A percentile compares a stretch with the other conserved stretches of the same genome.
These are phyloP conservation scores for Caenorhabditis remanei DNA, from an alignment of 1,140 invertebrate genomes.

Conservation along the genomic window DNA sequence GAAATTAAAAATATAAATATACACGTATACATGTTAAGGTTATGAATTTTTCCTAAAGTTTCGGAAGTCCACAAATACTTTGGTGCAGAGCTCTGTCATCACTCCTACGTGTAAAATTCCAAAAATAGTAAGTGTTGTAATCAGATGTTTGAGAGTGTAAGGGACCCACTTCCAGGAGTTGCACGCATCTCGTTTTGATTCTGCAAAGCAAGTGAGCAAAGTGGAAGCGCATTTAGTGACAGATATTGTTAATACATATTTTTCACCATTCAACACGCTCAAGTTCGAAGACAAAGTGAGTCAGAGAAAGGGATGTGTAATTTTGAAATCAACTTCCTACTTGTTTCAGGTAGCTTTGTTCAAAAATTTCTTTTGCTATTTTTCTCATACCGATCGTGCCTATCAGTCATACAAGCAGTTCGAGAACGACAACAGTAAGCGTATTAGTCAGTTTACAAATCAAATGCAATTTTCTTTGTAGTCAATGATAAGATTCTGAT, in stretches of 20 bases:
- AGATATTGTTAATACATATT: slow-evolving; percentile 62
- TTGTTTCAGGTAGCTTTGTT: slow-evolving; percentile 57
- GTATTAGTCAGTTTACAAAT: neutral
- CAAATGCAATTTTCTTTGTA: neutral
- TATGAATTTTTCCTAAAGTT: slow-evolving; percentile 53
- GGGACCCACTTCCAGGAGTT: neutral
- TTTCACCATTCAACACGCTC: slow-evolving; percentile 48
- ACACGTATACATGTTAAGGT: neutral
- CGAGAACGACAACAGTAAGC: slow-evolving; percentile 55
- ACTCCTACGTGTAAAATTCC: slow-evolving; percentile 43
- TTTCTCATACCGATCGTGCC: slow-evolving; percentile 61
- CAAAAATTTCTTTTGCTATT: slow-evolving; percentile 64
- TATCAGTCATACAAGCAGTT: slow-evolving; percentile 59
- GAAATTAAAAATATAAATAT: neutral
- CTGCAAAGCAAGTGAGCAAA: slow-evolving; percentile 54
- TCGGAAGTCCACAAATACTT: slow-evolving; percentile 54
- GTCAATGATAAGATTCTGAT: slow-evolving; percentile 54
- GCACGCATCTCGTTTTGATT: slow-evolving; percentile 51
- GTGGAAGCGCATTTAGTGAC: slow-evolving; percentile 60
- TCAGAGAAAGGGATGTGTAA: too few species aligned
- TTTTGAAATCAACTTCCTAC: neutral
- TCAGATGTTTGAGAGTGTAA: neutral
- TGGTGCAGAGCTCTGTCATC: slow-evolving; percentile 29
- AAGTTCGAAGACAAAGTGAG: slow-evolving; percentile 54
- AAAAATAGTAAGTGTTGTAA: slow-evolving; percentile 39